Base-by-base conservation (phyloP, 2,113 vertebrate genomes). In the Microtus pennsylvanicus region DNA sequence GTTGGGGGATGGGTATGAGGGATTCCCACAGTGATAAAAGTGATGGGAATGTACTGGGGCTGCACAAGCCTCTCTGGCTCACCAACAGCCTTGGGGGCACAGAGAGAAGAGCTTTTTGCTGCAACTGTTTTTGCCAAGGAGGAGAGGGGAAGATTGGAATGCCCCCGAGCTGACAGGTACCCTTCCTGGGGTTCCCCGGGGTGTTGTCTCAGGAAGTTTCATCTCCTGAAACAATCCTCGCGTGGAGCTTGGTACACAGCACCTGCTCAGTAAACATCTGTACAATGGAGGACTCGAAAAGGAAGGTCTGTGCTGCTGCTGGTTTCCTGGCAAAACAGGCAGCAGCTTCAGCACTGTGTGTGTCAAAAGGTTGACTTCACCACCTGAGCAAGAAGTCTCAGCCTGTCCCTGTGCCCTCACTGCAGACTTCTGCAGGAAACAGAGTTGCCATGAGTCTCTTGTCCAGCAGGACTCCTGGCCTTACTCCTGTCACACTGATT, bases 401-500 rank as follows among this genome's bases (percentile, higher is more conserved):
- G 38, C 13, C 69, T n/a, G 42, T 65, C 24, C 30, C 2, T 2
- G 9, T 8, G 11, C 10, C 63, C 50, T 52, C 33, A n/a, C 21
- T 14, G 24, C 45, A 38, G 50, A 45, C 47, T 52, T 74, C 74
- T 78, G 38, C 0, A 0, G 76, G 26, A 24, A 21, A 85, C 4
- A 8, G 83, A 83, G 42, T 45, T 22, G 10, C 63, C 12, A 17
- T 2, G 65, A 77, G 19, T 35, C 67, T 76, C 85, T 33, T 2
- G 58, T 72, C 85, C 63, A 75, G 50, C 78, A 42, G 42, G 86
- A 94, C 92, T 65, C 65, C 86, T 55, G 83, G 42, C 63, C 9
- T 88, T 65, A 58, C 69, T 78, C 95, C 83, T 28, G 77, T 38
- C 28, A 22, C 69, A 94, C 94, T 61, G 87, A 96, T 87, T 95